Base-by-base conservation (phyloP, 2,797 vertebrate genomes). In the Falco novaeseelandiae region DNA sequence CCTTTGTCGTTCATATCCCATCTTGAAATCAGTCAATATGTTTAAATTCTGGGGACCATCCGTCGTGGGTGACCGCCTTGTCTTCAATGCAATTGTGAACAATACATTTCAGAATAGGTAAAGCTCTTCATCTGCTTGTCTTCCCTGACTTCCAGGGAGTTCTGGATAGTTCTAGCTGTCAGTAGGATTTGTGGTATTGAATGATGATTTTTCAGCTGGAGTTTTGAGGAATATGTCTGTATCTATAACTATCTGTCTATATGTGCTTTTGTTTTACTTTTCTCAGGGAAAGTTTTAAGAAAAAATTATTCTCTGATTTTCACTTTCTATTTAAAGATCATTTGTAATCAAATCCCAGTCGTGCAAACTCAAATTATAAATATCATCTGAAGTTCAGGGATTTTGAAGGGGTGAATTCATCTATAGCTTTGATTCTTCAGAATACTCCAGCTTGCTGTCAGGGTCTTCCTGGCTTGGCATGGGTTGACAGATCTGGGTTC, bases 11-110 rank as follows among this genome's bases (percentile, higher is more conserved):
- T 97, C 90, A 0, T 96, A 98, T 48, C 97, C 97, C 7, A 10
- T 96, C 79, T 88, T 98, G 78, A 98, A 98, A 87, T 98, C 98
- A 0, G 98, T 99, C 40, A 98, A 98, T 66, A 98, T 98, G 98
- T 98, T 98, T 91, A 98, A 98, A 67, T 98, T 98, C 87, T 97
- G 98, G 93, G 98, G 98, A 27, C 97, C 98, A 0, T 98, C 98
- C 4, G 69, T 98, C 0, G 96, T 98, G 36, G 98, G 98, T 16
- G 98, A 99, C 92, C 96, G 96, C 21, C 98, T 99, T 7, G 95
- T 98, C 66, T 98, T 98, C 97, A 98, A 95, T 4, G 98, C 98
- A 36, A 76, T 98, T 51, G 98, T 99, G 77, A 99, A 98, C 97
- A 98, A 98, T 51, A 98, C 98, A 4, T 99, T 99, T 78, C 97